Evolutionary conservation across 1,140 invertebrate species (phyloP).

Genomic region (Bombus vancouverensis): DNA sequence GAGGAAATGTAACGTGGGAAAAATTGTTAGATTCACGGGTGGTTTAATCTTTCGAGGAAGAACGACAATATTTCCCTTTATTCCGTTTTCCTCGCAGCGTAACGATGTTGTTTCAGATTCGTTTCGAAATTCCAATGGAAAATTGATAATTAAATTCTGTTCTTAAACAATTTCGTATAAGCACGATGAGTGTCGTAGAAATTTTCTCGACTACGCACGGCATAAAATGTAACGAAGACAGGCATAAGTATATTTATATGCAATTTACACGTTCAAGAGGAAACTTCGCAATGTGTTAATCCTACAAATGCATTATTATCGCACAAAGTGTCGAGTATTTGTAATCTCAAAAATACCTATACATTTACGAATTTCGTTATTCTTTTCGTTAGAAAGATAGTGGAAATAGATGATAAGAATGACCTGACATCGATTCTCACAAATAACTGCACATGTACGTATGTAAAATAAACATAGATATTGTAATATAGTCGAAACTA

Average conservation of each 20-base stretch:
- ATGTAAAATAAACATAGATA: no score
- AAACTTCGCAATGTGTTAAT: no score
- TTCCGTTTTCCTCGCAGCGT: background rate
- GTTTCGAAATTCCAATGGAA: background rate
- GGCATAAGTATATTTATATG: background rate
- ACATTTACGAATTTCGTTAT: background rate
- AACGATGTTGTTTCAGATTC: background rate
- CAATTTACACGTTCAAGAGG: no score
- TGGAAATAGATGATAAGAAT: background rate
- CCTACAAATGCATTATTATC: background rate
- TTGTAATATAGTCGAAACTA: no score
- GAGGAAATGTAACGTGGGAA: background rate
- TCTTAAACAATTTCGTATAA: background rate
- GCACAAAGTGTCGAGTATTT: background rate
- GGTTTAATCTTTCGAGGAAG: background rate
- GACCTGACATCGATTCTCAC: background rate
- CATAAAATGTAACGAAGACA: background rate
- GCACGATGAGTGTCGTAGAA: no score
- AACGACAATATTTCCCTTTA: background rate
- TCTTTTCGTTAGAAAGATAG: background rate
- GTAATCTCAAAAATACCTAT: background rate
- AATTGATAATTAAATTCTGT: background rate
- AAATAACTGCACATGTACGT: no score
- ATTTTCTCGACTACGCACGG: no score
- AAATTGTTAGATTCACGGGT: constrained; percentile 2